Conservation (phyloP, 2,113 vertebrate genomes). For the Centrocercus urophasianus region DNA sequence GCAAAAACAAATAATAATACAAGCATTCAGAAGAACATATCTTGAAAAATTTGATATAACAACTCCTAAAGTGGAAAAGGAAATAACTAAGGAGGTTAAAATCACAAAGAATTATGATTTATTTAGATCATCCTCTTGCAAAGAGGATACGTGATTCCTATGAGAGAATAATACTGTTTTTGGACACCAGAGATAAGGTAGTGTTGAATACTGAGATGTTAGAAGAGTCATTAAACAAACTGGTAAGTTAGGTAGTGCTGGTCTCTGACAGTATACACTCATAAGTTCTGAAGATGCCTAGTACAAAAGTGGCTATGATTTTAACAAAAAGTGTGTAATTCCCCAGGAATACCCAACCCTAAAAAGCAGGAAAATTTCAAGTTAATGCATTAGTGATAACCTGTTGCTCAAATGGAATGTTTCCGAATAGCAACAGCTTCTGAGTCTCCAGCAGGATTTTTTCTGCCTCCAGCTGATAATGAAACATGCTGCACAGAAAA, state of each 20-base stretch:
- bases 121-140: background rate
- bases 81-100: background rate
- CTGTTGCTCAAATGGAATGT: conserved; percentile 41
- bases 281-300: background rate
- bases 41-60: background rate
- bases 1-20: background rate
- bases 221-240: background rate
- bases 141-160: background rate
- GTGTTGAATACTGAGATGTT: background rate
- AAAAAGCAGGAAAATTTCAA: background rate
- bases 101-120: background rate
- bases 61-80: background rate
- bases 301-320: background rate
- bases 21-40: background rate
- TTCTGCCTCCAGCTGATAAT: conserved; percentile 46
- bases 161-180: background rate
- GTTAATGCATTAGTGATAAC: background rate
- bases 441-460: conserved; percentile 32
- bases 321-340: background rate
- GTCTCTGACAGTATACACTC: background rate
- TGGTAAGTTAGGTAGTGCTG: background rate
- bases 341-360: background rate
- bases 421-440: conserved; percentile 11
- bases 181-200: background rate
- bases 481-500: conserved; percentile 18